Percentiles rank a stretch among this genome's conserved stretches.
Evolutionary conservation across 2,113 vertebrate genomes (phyloP).

Genomic region (Pygoscelis antarcticus): DNA sequence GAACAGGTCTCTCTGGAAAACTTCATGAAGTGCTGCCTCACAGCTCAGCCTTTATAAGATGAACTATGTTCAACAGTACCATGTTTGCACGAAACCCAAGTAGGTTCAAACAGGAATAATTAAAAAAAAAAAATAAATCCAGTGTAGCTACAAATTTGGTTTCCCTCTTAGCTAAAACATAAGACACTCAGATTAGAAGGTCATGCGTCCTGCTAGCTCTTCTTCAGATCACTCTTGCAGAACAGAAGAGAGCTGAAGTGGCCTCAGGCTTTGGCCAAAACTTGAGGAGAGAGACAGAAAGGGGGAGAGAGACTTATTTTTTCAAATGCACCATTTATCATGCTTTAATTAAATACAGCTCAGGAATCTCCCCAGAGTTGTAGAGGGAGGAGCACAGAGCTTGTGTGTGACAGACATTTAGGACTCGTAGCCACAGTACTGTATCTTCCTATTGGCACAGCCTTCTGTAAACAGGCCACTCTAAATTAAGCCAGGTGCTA

Average conservation of each 20-base stretch:
- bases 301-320: background rate
- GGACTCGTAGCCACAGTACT: background rate
- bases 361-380: background rate
- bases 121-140: background rate
- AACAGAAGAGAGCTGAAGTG: background rate
- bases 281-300: background rate
- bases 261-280: background rate
- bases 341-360: constrained; percentile 2
- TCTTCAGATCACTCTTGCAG: background rate
- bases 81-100: background rate
- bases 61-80: background rate
- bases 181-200: background rate
- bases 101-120: background rate
- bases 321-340: background rate
- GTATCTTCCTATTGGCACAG: background rate
- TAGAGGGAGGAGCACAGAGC: background rate
- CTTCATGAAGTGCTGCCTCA: background rate
- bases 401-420: background rate
- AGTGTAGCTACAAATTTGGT: background rate
- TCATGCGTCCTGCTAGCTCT: background rate
- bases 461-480: background rate
- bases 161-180: background rate
- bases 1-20: background rate
- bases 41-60: background rate
- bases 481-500: background rate